Evolutionary conservation across 2,113 vertebrate genomes (phyloP), one percentile per base, ranked within the genome.

Genomic region (Menidia beryllina): DNA sequence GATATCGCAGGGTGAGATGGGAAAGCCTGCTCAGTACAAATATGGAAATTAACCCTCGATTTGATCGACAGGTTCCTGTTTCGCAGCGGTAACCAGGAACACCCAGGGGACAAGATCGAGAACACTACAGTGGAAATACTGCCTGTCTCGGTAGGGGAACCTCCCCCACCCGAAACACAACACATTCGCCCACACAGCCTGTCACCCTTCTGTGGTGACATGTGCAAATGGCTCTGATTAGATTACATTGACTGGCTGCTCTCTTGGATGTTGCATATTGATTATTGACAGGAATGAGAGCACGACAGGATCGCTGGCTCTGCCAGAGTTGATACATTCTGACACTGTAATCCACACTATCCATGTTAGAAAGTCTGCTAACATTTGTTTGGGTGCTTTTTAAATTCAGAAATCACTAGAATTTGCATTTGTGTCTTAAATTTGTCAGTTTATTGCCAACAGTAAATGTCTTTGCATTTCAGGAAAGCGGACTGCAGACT

Each of bases 71-170:
- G 98, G 89, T 99, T 97, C 84, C 91, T 99, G 72, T 99, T 99
- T 91, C 97, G 96, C 69, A 98, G 96, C 66, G 97, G 98, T 54
- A 98, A 98, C 87, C 95, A 95, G 87, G 98, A 99, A 72, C 98
- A 99, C 64, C 97, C 97, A 17, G 97, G 96, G 61, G 98, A 99
- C 85, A 95, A 94, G 89, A 94, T 99, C 38, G 88, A 95, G 59
- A 99, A 99, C 88, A 97, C 98, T 21, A 96, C 95, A 2, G 96
- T 99, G 77, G 98, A 98, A 71, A 94, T 98, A 78, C 91, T 98
- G 86, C 96, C 97, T 77, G 93, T 96, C 49, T 94, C 94, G 94
- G 98, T 98, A 93, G 47, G 82, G 55, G 43, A n/a, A 76, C 69
- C 25, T 43, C 26, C 26, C 17, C 41, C 14, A 27, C 57, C 26